Evolutionary conservation across 2,888 invertebrate species (phyloP).

Genomic region (Blastobasis adustella): DNA sequence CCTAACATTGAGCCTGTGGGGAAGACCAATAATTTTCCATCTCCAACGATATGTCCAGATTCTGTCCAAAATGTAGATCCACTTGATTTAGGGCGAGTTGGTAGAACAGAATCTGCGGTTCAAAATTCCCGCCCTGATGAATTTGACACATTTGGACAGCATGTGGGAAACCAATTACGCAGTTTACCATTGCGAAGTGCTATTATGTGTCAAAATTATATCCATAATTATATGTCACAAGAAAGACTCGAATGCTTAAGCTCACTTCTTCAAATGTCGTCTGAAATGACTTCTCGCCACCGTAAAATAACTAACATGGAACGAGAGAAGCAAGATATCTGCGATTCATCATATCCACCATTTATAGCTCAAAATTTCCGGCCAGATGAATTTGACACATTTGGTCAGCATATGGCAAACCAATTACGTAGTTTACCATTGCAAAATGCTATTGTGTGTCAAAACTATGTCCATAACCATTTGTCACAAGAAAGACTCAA

Average conservation of each 20-base stretch:
- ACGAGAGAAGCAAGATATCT: too few relatives aligned
- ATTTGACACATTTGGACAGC: slow-evolving; percentile 25
- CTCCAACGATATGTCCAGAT: slow-evolving; percentile 21
- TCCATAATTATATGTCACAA: slow-evolving; percentile 12
- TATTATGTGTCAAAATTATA: slow-evolving; percentile 15
- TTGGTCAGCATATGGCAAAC: slow-evolving; percentile 23
- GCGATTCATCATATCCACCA: too few relatives aligned
- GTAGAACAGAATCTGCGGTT: slow-evolving; percentile 17
- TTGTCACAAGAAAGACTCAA: slow-evolving; percentile 2
- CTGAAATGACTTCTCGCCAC: too few relatives aligned
- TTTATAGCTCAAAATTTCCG: too few relatives aligned
- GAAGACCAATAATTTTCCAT: slow-evolving; percentile 18
- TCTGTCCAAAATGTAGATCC: slow-evolving; percentile 18
- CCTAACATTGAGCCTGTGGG: slow-evolving; percentile 18
- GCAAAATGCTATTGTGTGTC: slow-evolving; percentile 14
- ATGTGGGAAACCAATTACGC: slow-evolving; percentile 26
- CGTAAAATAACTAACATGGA: too few relatives aligned
- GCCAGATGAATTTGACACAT: slow-evolving; percentile 24
- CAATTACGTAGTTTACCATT: slow-evolving; percentile 26
- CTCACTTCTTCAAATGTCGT: background rate
- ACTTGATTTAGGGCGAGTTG: slow-evolving; percentile 21
- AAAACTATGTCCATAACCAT: slow-evolving; percentile 15
- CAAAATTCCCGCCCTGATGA: slow-evolving; percentile 21
- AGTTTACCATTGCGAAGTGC: slow-evolving; percentile 20
- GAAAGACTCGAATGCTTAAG: slow-evolving; percentile 7